Evolutionary conservation across 2,888 invertebrate genomes (phyloP).

Genomic region (Cylloceria caligata): DNA sequence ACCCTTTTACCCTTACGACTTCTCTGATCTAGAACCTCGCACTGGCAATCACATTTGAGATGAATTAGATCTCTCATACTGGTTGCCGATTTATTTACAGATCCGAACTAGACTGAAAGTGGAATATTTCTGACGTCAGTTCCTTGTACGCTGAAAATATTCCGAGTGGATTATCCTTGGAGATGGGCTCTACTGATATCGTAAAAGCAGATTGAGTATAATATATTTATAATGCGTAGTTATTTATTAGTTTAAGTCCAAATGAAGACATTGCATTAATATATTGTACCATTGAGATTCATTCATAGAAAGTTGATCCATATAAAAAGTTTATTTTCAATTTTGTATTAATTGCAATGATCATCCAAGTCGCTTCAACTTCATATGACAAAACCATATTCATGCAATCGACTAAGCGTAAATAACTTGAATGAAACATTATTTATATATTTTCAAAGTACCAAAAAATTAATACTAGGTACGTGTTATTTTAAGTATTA

Average conservation of each 20-base stretch:
- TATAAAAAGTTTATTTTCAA: not conserved
- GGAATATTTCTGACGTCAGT: conserved; percentile 29
- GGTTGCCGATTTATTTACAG: conserved; percentile 44
- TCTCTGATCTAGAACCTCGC: conserved; percentile 18
- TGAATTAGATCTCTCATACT: conserved; percentile 16
- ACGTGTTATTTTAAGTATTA: not conserved
- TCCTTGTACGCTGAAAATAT: not conserved
- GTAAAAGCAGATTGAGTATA: not conserved
- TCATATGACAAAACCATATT: too few relatives aligned
- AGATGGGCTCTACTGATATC: not conserved
- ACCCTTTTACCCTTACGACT: conserved; percentile 20
- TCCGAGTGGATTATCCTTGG: not conserved
- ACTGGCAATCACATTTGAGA: conserved; percentile 23
- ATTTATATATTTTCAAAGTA: too few relatives aligned
- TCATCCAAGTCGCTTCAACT: too few relatives aligned
- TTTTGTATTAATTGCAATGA: not conserved
- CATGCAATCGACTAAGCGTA: too few relatives aligned
- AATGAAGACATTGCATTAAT: not conserved
- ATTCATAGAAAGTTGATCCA: not conserved
- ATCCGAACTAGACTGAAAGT: conserved; percentile 15
- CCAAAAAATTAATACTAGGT: not conserved
- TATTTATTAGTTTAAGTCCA: not conserved
- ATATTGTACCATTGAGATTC: too few relatives aligned
- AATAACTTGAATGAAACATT: too few relatives aligned
- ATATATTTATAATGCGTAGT: conserved; percentile 1